These are phyloP conservation scores for Ormyrus pomaceus DNA, from an alignment of 2,888 invertebrate species.

Conservation along the genomic window DNA sequence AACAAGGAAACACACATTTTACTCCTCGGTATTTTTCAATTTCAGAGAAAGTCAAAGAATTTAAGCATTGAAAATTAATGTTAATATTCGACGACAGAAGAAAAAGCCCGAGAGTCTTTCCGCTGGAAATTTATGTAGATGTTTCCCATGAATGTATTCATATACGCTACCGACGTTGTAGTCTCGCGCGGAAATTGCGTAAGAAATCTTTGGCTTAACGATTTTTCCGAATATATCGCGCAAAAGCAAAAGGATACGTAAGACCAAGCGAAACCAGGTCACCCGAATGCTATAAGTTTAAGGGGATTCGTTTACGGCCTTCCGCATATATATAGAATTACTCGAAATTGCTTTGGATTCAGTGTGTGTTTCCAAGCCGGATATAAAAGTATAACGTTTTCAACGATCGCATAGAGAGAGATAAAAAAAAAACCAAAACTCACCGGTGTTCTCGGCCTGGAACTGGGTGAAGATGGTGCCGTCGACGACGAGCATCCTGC, in stretches of 20 bases:
- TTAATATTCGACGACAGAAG: no score
- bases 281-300: neutral
- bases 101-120: neutral
- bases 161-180: neutral
- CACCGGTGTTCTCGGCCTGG: slow-evolving; percentile 72
- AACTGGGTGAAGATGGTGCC: slow-evolving; percentile 77
- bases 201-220: slow-evolving; percentile 28
- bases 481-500: slow-evolving; percentile 79
- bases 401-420: no score
- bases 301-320: neutral
- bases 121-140: neutral
- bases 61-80: no score
- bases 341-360: no score
- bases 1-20: no score
- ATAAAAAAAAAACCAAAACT: slow-evolving; percentile 14
- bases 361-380: no score
- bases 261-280: slow-evolving; percentile 15
- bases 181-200: neutral
- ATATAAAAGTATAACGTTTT: no score
- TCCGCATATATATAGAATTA: no score
- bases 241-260: neutral
- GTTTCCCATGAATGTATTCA: neutral
- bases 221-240: slow-evolving; percentile 11
- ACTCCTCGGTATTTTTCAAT: no score
- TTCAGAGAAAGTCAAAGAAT: no score